Evolutionary conservation across 1,140 invertebrate genomes (phyloP), one percentile per base, ranked within the genome.

Genomic region (Linepithema humile): DNA sequence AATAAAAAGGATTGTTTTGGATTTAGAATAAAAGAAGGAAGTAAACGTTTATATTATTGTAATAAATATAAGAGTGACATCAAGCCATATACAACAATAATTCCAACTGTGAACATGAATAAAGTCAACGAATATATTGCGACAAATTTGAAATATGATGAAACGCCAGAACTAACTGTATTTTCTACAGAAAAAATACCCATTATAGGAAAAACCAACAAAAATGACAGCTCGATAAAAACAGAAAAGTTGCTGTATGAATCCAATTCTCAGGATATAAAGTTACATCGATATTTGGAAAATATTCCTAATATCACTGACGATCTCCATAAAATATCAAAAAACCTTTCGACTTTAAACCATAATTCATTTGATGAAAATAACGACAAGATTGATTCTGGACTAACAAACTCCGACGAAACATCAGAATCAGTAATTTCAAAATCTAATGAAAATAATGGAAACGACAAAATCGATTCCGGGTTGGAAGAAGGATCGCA

Each of bases 301-400:
- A 12, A 75, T 50, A 26, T 17, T 10, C 43, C 3, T 17, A 59
- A 64, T 2, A 2, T 60, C 2, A 0, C 20, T n/a, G 12, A 82
- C 12, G 29, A 35, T 40, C 5, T 82, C 50, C 10, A 82, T 29
- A 43, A 26, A 23, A 38, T 26, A 23, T 40, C 43, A 38, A 65
- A 9, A 40, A 12, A 77, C 23, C 15, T 23, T 35, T 50, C 29
- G 17, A 48, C 7, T 48, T 70, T 1, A 10, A 64, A 9, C 15
- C 17, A 6, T 15, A 65, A 4, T 4, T 45, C 2, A 10, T 9
- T 82, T 53, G 43, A 10, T 17, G 60, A 69, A 20, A 87, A 29
- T 29, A 15, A 83, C 0, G 57, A 78, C 48, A 82, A 72, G 7
- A 67, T 90, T n/a, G 87, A 92, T 84, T 89, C 88, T 0, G 85